A percentile compares a stretch with the other conserved stretches of the same genome.
phyloP scores from a whole-genome alignment of 2,113 vertebrate genomes.

The Cricetomys ansorgei region DNA sequence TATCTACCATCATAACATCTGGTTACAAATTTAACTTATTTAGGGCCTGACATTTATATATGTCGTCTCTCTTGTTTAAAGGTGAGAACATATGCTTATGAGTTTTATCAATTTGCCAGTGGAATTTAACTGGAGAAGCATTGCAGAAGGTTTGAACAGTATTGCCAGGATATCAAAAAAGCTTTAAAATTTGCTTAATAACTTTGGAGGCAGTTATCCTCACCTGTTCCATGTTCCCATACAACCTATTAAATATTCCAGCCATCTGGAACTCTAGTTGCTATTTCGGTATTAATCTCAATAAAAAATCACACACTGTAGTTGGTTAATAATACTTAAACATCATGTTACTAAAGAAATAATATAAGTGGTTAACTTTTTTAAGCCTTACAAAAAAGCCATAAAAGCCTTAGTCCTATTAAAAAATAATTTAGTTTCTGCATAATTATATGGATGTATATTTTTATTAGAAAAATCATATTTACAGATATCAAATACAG shows the following conservation, averaged over 20 bases:
- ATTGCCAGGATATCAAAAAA: constrained; percentile 49
- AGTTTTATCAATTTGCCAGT: constrained; percentile 58
- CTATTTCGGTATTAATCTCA: constrained; percentile 66
- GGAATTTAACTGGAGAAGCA: constrained; percentile 56
- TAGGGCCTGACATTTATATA: constrained; percentile 63
- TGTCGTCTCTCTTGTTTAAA: constrained; percentile 67
- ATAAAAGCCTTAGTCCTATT: neutral
- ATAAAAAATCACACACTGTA: constrained; percentile 41
- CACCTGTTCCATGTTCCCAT: constrained; percentile 43
- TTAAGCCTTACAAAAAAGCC: neutral
- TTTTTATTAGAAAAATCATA: neutral
- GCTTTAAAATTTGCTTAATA: constrained; percentile 54
- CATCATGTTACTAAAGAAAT: constrained; percentile 18
- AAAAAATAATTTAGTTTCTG: constrained; percentile 5
- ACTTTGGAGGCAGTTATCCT: constrained; percentile 52
- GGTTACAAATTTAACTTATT: constrained; percentile 78
- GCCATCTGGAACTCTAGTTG: constrained; percentile 67
- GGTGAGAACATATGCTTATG: constrained; percentile 67
- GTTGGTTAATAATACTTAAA: constrained; percentile 64
- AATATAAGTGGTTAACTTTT: neutral
- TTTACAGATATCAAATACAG: neutral
- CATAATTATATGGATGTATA: neutral
- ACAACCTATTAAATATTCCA: constrained; percentile 59
- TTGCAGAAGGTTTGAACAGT: constrained; percentile 37
- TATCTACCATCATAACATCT: constrained; percentile 71